Evolutionary conservation across 2,888 invertebrate genomes (phyloP).

Genomic region (Fissipunctia ypsillon): DNA sequence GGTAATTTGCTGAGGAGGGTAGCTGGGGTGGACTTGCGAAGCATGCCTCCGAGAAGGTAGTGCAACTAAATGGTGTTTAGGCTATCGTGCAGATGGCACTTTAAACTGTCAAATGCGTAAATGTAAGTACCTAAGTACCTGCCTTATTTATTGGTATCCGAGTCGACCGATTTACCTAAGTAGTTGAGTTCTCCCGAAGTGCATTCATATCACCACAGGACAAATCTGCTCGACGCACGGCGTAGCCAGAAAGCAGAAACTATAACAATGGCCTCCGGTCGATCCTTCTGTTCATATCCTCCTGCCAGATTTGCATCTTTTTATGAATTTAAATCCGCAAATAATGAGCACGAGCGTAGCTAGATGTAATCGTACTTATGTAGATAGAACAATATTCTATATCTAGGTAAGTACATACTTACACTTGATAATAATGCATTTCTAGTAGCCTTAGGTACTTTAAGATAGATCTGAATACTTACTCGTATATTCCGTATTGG

Average conservation of each 20-base stretch:
- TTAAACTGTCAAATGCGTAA: background rate
- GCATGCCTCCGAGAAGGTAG: conserved; percentile 2
- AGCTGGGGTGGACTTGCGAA: background rate
- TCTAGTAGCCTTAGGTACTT: background rate
- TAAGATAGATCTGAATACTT: background rate
- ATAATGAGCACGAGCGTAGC: background rate
- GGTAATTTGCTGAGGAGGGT: conserved; percentile 2
- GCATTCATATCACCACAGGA: background rate
- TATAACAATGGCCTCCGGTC: background rate
- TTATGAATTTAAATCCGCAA: background rate
- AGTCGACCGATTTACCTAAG: background rate
- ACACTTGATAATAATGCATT: background rate
- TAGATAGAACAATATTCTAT: background rate
- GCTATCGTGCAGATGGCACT: background rate
- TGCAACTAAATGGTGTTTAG: background rate
- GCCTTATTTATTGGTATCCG: background rate
- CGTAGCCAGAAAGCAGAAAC: conserved; percentile 4
- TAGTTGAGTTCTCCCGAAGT: background rate
- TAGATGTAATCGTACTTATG: background rate
- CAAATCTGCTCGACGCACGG: no score
- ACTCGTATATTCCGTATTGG: background rate
- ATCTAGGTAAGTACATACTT: background rate
- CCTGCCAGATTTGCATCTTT: background rate
- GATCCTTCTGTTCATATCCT: no score
- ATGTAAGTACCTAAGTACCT: background rate